Evolutionary conservation across 2,888 invertebrate species (phyloP).

Genomic region (Bombylius major): DNA sequence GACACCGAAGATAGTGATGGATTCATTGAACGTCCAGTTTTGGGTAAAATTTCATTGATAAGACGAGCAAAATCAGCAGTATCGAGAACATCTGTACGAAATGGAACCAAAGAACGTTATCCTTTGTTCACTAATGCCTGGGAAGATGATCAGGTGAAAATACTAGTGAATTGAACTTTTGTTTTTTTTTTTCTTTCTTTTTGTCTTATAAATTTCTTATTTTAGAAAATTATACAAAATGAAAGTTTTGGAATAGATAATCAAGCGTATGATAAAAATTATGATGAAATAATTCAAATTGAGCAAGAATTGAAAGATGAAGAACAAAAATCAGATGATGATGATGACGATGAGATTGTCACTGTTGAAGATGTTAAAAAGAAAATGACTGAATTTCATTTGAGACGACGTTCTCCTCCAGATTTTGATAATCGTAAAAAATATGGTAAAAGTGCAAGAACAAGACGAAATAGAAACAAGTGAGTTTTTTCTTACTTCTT

Average conservation of each 20-base stretch:
- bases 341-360: slow-evolving; percentile 26
- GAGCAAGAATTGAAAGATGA: slow-evolving; percentile 14
- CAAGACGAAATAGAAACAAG: slow-evolving; percentile 29
- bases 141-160: slow-evolving; percentile 9
- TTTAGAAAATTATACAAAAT: background rate
- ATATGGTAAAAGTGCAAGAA: slow-evolving; percentile 27
- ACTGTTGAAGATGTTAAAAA: slow-evolving; percentile 33
- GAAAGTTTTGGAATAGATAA: slow-evolving; percentile 3
- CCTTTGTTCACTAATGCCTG: slow-evolving; percentile 18
- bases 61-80: slow-evolving; percentile 53
- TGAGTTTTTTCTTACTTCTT: background rate
- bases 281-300: slow-evolving; percentile 22
- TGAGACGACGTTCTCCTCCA: slow-evolving; percentile 29
- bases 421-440: slow-evolving; percentile 20
- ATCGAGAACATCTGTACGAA: slow-evolving; percentile 20
- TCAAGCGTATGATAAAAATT: slow-evolving; percentile 2
- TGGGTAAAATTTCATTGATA: slow-evolving; percentile 53
- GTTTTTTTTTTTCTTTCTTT: background rate
- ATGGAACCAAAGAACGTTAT: slow-evolving; percentile 10
- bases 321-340: slow-evolving; percentile 19
- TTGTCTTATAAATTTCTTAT: no score
- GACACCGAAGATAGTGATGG: slow-evolving; percentile 35
- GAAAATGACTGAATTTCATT: slow-evolving; percentile 34
- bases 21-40: slow-evolving; percentile 44
- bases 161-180: background rate